Percentiles rank a stretch among this genome's conserved stretches.
Evolutionary conservation across 2,888 invertebrate species (phyloP).

Genomic region (Tridacna crocea): DNA sequence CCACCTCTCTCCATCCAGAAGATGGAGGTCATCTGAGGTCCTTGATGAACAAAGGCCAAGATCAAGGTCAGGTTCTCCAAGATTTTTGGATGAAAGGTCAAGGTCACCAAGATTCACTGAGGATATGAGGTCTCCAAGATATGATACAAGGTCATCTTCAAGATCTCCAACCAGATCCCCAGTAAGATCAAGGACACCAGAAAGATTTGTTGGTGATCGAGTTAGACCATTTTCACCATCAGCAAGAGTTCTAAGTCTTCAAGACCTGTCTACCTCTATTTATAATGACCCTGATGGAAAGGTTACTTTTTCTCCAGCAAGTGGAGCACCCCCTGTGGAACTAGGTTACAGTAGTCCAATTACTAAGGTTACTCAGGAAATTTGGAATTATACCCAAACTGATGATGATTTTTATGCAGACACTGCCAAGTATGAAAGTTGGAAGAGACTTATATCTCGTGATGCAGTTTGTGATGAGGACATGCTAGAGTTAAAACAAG

Average conservation of each 20-base stretch:
- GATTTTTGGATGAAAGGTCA: slow-evolving; percentile 50
- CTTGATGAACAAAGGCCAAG: slow-evolving; percentile 31
- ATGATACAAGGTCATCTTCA: slow-evolving; percentile 51
- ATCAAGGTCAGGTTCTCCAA: slow-evolving; percentile 57
- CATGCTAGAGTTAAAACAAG: slow-evolving; percentile 77
- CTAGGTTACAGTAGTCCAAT: slow-evolving; percentile 76
- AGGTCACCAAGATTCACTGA: slow-evolving; percentile 54
- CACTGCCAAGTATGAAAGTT: slow-evolving; percentile 68
- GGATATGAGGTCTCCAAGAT: slow-evolving; percentile 54
- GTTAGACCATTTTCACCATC: slow-evolving; percentile 56
- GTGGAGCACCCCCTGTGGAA: slow-evolving; percentile 65
- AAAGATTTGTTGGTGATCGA: slow-evolving; percentile 55
- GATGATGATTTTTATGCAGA: slow-evolving; percentile 69
- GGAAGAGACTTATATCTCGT: slow-evolving; percentile 71
- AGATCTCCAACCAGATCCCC: slow-evolving; percentile 63
- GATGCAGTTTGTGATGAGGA: slow-evolving; percentile 70
- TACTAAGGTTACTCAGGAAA: slow-evolving; percentile 74
- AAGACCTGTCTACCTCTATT: slow-evolving; percentile 69
- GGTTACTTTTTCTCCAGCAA: slow-evolving; percentile 65
- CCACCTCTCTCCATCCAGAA: slow-evolving; percentile 49
- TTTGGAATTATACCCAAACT: slow-evolving; percentile 71
- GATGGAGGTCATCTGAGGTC: slow-evolving; percentile 36
- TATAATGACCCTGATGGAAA: slow-evolving; percentile 66
- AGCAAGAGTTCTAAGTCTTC: slow-evolving; percentile 62
- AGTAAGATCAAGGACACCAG: slow-evolving; percentile 62